These are phyloP conservation scores for Abscondita cerata DNA, from an alignment of 2,888 invertebrate genomes.

Conservation along the genomic window DNA sequence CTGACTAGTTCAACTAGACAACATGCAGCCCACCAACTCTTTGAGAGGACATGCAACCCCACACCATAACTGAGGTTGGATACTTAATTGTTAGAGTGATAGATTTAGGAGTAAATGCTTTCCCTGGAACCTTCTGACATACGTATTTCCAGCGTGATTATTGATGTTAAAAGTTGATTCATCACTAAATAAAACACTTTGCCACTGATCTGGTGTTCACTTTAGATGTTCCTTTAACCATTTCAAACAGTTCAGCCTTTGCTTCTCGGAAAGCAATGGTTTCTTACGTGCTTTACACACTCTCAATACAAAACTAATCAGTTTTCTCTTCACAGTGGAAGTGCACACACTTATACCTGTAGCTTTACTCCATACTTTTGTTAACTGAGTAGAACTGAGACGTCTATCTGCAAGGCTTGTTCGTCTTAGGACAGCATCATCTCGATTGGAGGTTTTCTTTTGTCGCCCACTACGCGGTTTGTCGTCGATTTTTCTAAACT, in stretches of 20 bases:
- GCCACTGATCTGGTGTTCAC: background rate
- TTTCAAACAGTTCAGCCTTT: background rate
- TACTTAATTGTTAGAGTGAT: background rate
- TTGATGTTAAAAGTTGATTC: background rate
- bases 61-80: background rate
- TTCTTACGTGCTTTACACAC: background rate
- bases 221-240: background rate
- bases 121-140: background rate
- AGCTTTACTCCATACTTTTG: background rate
- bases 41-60: too few species aligned
- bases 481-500: background rate
- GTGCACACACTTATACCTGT: background rate
- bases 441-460: slow-evolving; percentile 1
- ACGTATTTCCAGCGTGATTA: background rate
- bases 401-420: background rate
- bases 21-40: too few species aligned
- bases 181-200: background rate
- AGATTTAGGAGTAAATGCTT: background rate
- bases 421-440: background rate
- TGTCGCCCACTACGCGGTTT: slow-evolving; percentile 6
- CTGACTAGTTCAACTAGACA: too few species aligned
- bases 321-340: background rate
- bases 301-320: slow-evolving; percentile 2
- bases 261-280: background rate
- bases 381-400: background rate